phyloP scores from a whole-genome alignment of 1,140 invertebrate species.

The Andricus grossulariae region DNA sequence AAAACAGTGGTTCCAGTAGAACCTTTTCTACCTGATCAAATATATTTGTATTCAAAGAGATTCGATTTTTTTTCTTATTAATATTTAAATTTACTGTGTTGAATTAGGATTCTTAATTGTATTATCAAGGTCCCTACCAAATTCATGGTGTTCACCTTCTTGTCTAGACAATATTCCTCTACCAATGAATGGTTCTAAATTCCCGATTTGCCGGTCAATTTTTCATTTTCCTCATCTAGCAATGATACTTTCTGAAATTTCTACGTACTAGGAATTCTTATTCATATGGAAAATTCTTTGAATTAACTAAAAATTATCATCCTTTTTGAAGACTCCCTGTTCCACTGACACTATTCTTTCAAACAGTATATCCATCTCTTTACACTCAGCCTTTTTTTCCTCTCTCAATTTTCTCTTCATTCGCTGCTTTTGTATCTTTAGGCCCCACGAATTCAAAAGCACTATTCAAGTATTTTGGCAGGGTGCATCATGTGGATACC shows the following conservation, averaged over 20 bases:
- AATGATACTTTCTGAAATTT: too few relatives aligned
- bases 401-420: conserved; percentile 40
- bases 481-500: conserved; percentile 56
- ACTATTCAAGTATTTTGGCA: conserved; percentile 56
- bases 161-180: too few relatives aligned
- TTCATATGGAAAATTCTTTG: too few relatives aligned
- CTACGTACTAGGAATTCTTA: too few relatives aligned
- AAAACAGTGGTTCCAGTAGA: not conserved
- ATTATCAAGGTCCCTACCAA: too few relatives aligned
- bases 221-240: too few relatives aligned
- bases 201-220: too few relatives aligned
- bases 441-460: conserved; percentile 47
- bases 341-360: conserved; percentile 52
- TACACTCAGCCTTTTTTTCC: conserved; percentile 22
- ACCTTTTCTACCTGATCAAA: not conserved
- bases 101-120: not conserved
- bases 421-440: conserved; percentile 47
- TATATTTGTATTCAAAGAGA: too few relatives aligned
- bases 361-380: conserved; percentile 25
- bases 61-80: not conserved
- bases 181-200: too few relatives aligned
- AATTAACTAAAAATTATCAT: too few relatives aligned
- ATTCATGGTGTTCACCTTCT: too few relatives aligned
- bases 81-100: not conserved
- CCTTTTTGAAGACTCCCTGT: too few relatives aligned